phyloP scores from a whole-genome alignment of 2,113 vertebrate genomes.

The Platichthys stellatus region DNA sequence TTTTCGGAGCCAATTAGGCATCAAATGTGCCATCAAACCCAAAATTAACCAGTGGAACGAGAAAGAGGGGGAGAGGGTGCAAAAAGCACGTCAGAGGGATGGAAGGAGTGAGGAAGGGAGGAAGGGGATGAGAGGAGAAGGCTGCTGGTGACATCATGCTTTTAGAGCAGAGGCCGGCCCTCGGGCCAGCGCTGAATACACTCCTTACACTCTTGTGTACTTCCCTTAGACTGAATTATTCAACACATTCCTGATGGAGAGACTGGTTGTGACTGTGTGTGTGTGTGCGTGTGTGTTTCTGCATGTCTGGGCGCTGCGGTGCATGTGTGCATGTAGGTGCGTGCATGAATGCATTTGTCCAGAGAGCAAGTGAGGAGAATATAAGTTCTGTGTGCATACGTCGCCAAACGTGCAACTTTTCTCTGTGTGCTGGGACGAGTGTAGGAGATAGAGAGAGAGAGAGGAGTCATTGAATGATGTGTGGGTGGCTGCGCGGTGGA shows the following conservation, averaged over 20 bases:
- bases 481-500: constrained; percentile 50
- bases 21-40: constrained; percentile 40
- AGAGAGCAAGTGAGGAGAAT: constrained; percentile 36
- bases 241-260: constrained; percentile 73
- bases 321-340: constrained; percentile 9
- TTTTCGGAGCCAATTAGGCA: constrained; percentile 46
- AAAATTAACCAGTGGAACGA: constrained; percentile 36
- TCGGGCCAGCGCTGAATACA: constrained; percentile 66
- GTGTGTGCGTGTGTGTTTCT: not conserved
- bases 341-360: constrained; percentile 50
- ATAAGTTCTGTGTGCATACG: constrained; percentile 37
- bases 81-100: constrained; percentile 2
- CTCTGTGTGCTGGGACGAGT: constrained; percentile 49
- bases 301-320: not conserved
- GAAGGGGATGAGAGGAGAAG: constrained; percentile 46
- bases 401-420: constrained; percentile 45
- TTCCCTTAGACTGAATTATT: constrained; percentile 77
- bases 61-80: constrained; percentile 1
- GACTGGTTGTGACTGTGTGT: constrained; percentile 57
- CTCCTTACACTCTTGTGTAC: constrained; percentile 77
- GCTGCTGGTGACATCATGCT: constrained; percentile 78
- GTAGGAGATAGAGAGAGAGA: constrained; percentile 31
- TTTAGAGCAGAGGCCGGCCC: constrained; percentile 73
- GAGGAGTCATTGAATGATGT: constrained; percentile 63
- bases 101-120: constrained; percentile 44